Evolutionary conservation across 2,888 invertebrate species (phyloP).

Genomic region (Lithophane ornitopus): DNA sequence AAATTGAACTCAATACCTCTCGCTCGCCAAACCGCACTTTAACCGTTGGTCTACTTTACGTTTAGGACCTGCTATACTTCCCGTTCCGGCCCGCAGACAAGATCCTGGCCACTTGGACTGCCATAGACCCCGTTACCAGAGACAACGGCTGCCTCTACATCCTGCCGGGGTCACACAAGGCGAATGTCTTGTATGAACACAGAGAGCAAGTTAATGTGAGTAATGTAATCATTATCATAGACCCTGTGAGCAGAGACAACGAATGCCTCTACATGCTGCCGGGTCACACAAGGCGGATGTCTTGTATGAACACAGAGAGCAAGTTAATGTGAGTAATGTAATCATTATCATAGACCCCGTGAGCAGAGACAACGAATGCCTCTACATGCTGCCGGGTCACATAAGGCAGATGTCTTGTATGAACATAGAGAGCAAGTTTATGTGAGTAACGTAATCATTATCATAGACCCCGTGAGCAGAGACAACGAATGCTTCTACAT

Average conservation of each 20-base stretch:
- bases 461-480: slow-evolving; percentile 77
- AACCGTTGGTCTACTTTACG: background rate
- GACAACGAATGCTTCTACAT: slow-evolving; percentile 86
- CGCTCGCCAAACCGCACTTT: background rate
- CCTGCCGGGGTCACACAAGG: slow-evolving; percentile 93
- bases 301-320: slow-evolving; percentile 36
- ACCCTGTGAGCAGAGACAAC: background rate
- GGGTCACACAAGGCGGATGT: background rate
- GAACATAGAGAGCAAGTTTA: slow-evolving; percentile 88
- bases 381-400: slow-evolving; percentile 94
- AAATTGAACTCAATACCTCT: background rate
- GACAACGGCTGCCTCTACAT: slow-evolving; percentile 95
- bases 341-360: slow-evolving; percentile 94
- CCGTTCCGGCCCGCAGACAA: slow-evolving; percentile 95
- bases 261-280: slow-evolving; percentile 86
- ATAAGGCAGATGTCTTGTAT: slow-evolving; percentile 90
- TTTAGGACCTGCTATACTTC: slow-evolving; percentile 95
- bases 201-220: slow-evolving; percentile 72
- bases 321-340: too few relatives aligned
- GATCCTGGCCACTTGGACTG: slow-evolving; percentile 96
- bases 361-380: slow-evolving; percentile 93
- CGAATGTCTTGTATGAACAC: slow-evolving; percentile 91
- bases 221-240: slow-evolving; percentile 77
- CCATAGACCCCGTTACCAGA: slow-evolving; percentile 93
- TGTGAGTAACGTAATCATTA: slow-evolving; percentile 17